Evolutionary conservation across 2,797 vertebrate genomes (phyloP).

Genomic region (Sebastiscus tertius): DNA sequence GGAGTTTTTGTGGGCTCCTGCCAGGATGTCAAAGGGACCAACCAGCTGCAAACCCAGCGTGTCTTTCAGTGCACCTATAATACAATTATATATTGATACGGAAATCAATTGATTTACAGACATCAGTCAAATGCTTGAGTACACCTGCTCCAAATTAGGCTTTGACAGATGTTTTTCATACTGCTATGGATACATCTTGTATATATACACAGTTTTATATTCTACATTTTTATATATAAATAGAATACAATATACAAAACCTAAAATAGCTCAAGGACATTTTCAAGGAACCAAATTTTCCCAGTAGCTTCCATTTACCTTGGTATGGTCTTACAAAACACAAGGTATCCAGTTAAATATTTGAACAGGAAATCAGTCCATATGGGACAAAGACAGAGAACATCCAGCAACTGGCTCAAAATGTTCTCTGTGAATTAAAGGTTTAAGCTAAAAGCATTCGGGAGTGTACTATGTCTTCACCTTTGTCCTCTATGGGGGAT

Average conservation of each 20-base stretch:
- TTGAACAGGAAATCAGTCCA: neutral
- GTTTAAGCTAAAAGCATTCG: neutral
- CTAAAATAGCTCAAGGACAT: neutral
- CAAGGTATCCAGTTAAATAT: neutral
- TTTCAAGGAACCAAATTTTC: neutral
- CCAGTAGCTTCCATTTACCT: neutral
- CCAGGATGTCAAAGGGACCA: conserved; percentile 94
- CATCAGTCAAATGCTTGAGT: neutral
- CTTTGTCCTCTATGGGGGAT: no score
- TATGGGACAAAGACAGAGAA: neutral
- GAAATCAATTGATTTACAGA: neutral
- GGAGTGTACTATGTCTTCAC: neutral
- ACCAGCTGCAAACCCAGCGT: conserved; percentile 90
- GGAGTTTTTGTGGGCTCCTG: conserved; percentile 87
- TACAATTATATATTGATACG: neutral
- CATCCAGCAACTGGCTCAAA: neutral
- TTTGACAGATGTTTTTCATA: neutral
- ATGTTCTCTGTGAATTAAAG: neutral
- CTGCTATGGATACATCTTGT: rapidly evolving
- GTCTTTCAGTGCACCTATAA: conserved; percentile 86
- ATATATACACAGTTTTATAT: neutral
- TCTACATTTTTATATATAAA: neutral
- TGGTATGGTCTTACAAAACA: neutral
- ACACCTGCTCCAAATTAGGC: neutral
- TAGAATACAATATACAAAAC: neutral